Percentiles rank a stretch among this genome's conserved stretches.
These are phyloP conservation scores for Drosophila athabasca DNA, from an alignment of 1,140 invertebrate species.

Conservation along the genomic window DNA sequence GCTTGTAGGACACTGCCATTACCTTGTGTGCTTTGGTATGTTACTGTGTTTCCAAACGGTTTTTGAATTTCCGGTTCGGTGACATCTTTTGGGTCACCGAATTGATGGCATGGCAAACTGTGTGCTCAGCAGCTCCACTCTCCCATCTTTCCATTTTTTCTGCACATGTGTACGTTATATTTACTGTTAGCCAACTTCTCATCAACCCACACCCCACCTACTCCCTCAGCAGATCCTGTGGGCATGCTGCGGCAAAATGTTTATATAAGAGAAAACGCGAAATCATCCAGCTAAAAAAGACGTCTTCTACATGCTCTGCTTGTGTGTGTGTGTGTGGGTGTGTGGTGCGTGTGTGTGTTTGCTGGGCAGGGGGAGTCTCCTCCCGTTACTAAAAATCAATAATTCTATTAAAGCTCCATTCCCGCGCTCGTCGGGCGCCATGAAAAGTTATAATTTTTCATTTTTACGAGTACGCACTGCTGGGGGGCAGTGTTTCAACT, in stretches of 20 bases:
- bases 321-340: conserved; percentile 3
- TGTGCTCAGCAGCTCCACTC: not conserved
- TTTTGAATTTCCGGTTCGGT: conserved; percentile 40
- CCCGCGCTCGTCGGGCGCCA: conserved; percentile 11
- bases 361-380: conserved; percentile 16
- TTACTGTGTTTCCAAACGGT: no score
- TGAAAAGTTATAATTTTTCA: conserved; percentile 20
- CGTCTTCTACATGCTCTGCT: conserved; percentile 31
- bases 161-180: conserved; percentile 38
- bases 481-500: conserved; percentile 50
- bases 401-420: conserved; percentile 74
- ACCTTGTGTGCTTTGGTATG: no score
- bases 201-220: conserved; percentile 8
- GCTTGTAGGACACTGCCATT: no score
- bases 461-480: conserved; percentile 18
- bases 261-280: conserved; percentile 46
- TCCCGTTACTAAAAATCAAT: conserved; percentile 68
- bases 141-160: no score
- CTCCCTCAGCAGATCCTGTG: not conserved
- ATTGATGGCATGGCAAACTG: conserved; percentile 12
- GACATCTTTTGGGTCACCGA: conserved; percentile 37
- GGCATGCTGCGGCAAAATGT: conserved; percentile 24
- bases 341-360: not conserved
- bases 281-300: conserved; percentile 29
- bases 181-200: conserved; percentile 49